Percentiles rank a stretch among this genome's conserved stretches.
Conservation (phyloP, 1,140 invertebrate genomes). For the Eumaeus atala region DNA sequence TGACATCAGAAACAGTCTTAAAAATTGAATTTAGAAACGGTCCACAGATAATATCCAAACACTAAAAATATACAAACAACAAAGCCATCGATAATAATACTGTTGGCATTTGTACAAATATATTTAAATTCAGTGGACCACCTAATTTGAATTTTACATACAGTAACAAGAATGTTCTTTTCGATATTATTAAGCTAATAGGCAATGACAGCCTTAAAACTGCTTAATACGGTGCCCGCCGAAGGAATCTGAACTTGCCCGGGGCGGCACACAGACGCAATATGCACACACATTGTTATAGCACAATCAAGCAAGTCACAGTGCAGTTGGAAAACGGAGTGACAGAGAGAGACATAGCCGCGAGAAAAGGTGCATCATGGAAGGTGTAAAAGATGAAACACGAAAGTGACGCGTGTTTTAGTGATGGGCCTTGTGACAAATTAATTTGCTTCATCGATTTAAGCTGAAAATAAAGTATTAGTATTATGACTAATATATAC, state of each 20-base stretch:
- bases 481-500: constrained; percentile 29
- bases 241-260: constrained; percentile 26
- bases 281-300: constrained; percentile 17
- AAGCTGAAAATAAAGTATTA: constrained; percentile 15
- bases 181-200: constrained; percentile 36
- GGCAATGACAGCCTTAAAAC: constrained; percentile 35
- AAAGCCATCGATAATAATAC: constrained; percentile 1
- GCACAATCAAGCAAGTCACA: constrained; percentile 13
- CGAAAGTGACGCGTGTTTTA: constrained; percentile 62
- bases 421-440: constrained; percentile 28
- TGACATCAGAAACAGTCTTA: too few species aligned
- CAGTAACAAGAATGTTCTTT: constrained; percentile 21
- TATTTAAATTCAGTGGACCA: constrained; percentile 16
- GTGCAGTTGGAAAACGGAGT: constrained; percentile 7
- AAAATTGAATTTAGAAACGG: background rate
- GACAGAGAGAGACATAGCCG: constrained; percentile 33
- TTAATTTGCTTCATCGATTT: too few species aligned
- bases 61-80: background rate
- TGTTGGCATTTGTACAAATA: background rate
- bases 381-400: constrained; percentile 69
- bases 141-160: constrained; percentile 22
- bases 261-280: constrained; percentile 9
- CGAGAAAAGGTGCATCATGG: constrained; percentile 43
- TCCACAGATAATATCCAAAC: constrained; percentile 12
- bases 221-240: constrained; percentile 25